phyloP scores from a whole-genome alignment of 2,797 vertebrate genomes.

The Gorsachius magnificus region DNA sequence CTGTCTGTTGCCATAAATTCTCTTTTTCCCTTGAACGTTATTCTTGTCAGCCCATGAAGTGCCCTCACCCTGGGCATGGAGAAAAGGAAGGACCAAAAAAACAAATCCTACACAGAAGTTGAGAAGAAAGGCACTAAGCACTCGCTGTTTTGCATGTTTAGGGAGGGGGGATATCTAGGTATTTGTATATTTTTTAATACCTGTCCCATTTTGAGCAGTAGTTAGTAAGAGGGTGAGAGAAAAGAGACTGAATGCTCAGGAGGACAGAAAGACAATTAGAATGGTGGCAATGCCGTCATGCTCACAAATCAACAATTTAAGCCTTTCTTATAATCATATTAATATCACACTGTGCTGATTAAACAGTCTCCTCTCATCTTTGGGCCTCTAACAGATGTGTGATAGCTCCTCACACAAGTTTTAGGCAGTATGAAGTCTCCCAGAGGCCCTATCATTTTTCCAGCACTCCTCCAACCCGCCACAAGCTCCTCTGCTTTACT shows the following conservation, averaged over 20 bases:
- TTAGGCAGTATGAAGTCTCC: neutral
- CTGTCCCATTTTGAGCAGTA: neutral
- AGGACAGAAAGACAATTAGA: neutral
- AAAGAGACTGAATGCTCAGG: neutral
- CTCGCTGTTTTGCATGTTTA: neutral
- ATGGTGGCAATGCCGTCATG: neutral
- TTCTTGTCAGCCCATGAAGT: neutral
- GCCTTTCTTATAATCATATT: neutral
- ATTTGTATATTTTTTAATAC: neutral
- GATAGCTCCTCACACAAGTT: neutral
- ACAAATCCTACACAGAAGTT: fast-evolving
- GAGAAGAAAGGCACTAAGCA: neutral
- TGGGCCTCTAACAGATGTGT: neutral
- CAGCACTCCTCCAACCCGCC: neutral
- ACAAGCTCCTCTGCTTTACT: neutral
- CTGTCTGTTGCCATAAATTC: neutral
- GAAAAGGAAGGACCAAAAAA: neutral
- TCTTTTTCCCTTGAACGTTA: neutral
- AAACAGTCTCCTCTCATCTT: neutral
- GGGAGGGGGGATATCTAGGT: neutral
- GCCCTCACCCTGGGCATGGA: neutral
- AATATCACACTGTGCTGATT: neutral
- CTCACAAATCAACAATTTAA: neutral
- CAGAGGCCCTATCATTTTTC: neutral
- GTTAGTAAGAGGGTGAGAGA: neutral